phyloP scores from a whole-genome alignment of 1,140 invertebrate genomes.

The Drosophila melanica region DNA sequence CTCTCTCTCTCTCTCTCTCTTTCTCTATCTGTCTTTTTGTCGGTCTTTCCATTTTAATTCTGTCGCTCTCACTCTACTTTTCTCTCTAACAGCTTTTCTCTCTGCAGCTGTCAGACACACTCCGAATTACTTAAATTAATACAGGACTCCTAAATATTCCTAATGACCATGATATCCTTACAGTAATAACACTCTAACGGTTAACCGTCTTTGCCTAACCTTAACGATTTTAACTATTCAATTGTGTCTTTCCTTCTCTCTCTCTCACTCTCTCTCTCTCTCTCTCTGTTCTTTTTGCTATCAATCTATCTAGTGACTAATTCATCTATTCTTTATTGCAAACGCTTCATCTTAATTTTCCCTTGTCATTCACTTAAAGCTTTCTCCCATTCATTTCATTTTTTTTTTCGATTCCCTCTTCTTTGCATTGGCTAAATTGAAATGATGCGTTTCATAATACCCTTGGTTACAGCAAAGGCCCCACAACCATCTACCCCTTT shows the following conservation, averaged over 20 bases:
- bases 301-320: no score
- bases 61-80: no score
- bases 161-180: no score
- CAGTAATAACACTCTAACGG: no score
- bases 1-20: background rate
- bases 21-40: no score
- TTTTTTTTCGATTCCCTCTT: background rate
- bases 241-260: no score
- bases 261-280: background rate
- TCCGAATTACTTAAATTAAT: no score
- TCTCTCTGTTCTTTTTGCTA: background rate
- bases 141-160: no score
- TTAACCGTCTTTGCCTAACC: no score
- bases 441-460: slow-evolving; percentile 19
- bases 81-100: no score
- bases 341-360: background rate
- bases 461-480: slow-evolving; percentile 6
- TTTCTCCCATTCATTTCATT: background rate
- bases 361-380: background rate
- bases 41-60: no score
- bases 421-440: slow-evolving; percentile 17
- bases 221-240: background rate
- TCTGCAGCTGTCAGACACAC: no score
- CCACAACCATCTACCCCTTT: background rate
- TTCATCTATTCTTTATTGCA: background rate